phyloP scores from a whole-genome alignment of 1,140 invertebrate species.

The Dendrolimus punctatus region DNA sequence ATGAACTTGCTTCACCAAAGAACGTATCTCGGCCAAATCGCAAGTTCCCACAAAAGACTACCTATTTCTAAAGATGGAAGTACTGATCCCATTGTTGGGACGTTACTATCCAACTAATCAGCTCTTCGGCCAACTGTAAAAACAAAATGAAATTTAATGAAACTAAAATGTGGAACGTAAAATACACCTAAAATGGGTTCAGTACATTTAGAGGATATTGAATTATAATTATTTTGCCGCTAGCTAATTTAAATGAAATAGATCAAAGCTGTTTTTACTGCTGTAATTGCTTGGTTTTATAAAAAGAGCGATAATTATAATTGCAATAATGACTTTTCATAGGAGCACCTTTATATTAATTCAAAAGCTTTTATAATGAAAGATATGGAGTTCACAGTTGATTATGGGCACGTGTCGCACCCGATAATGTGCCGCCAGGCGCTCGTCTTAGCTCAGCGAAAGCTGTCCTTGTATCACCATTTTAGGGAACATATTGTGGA shows the following conservation, averaged over 20 bases:
- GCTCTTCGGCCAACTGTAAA: too few relatives aligned
- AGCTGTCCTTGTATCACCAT: not conserved
- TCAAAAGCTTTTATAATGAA: not conserved
- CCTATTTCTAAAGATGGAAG: conserved; percentile 7
- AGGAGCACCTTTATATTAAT: too few relatives aligned
- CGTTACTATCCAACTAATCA: not conserved
- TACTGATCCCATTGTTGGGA: conserved; percentile 8
- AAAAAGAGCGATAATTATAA: too few relatives aligned
- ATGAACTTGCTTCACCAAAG: conserved; percentile 21
- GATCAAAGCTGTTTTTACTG: too few relatives aligned
- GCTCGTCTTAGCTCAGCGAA: not conserved
- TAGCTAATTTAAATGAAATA: too few relatives aligned
- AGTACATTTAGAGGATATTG: too few relatives aligned
- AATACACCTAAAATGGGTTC: too few relatives aligned
- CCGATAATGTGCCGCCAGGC: conserved; percentile 5
- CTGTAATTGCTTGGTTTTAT: too few relatives aligned
- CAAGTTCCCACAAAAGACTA: conserved; percentile 20
- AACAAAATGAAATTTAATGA: too few relatives aligned
- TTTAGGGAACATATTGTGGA: conserved; percentile 5
- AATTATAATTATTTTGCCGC: too few relatives aligned
- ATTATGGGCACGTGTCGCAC: conserved; percentile 12
- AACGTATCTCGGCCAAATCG: conserved; percentile 15
- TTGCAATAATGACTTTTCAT: too few relatives aligned
- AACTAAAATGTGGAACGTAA: too few relatives aligned
- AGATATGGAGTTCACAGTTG: conserved; percentile 8